Evolutionary conservation across 2,113 vertebrate species (phyloP).

Genomic region (Chionis minor): DNA sequence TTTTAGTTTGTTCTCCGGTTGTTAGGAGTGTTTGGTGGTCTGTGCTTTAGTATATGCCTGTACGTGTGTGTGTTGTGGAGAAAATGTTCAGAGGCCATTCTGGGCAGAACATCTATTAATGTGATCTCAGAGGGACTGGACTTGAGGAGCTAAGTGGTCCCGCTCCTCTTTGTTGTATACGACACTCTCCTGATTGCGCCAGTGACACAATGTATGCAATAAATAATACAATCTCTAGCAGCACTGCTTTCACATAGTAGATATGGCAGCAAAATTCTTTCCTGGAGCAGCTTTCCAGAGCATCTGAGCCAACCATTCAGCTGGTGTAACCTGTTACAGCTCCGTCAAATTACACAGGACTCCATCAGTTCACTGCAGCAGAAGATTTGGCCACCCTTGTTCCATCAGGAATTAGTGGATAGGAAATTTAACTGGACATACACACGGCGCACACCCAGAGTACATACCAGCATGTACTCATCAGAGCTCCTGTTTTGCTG

Average conservation of each 20-base stretch:
- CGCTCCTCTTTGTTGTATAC: not conserved
- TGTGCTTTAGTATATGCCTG: not conserved
- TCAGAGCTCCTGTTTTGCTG: not conserved
- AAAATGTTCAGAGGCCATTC: not conserved
- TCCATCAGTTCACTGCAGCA: not conserved
- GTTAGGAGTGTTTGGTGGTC: not conserved
- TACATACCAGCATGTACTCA: not conserved
- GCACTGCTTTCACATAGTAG: not conserved
- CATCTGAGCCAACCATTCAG: not conserved
- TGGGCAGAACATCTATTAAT: not conserved
- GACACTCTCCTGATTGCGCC: not conserved
- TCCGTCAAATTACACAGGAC: not conserved
- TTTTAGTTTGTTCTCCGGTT: not conserved
- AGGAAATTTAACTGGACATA: not conserved
- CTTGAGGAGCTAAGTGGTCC: not conserved
- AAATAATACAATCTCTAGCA: not conserved
- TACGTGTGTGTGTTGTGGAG: not conserved
- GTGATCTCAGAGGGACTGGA: not conserved
- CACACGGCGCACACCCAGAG: not conserved
- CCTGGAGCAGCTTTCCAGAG: not conserved
- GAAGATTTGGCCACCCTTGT: not conserved
- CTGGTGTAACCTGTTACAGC: not conserved
- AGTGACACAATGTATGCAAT: not conserved
- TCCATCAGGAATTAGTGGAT: not conserved
- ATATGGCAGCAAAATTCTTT: not conserved